Base-by-base conservation (phyloP, 2,888 invertebrate genomes). In the Apotomis betuletana region DNA sequence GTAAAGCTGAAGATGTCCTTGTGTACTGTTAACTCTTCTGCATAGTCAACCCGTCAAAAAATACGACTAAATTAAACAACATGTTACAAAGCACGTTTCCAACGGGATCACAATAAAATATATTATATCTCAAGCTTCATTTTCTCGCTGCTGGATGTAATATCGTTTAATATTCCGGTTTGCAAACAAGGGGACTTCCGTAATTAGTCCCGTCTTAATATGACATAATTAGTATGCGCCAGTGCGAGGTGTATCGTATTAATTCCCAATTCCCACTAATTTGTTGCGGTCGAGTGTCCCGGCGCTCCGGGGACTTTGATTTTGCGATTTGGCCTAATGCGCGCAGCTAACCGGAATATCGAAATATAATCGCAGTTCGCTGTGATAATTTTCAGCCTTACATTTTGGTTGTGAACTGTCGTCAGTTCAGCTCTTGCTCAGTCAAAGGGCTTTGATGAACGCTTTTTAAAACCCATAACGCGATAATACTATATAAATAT, bases 221-320 rank as follows among this genome's bases (percentile, higher is more conserved):
- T 68, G 72, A 58, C 62, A 68, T 72, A 67, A 72, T 72, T 68
- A 63, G 52, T 46, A 58, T 67, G 52, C 65, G 61, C 57, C 46
- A 51, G 58, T 57, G 59, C 60, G 67, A 65, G 70, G 72, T 58
- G 61, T 71, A 49, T 72, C 67, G 58, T 58, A 68, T 72, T 74
- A 73, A 74, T 68, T 70, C 55, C 68, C 74, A 65, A 73, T 74
- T 65, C 38, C 58, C 60, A 68, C 64, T 68, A 68, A 70, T 74
- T 69, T 67, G 59, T 60, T 74, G 73, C 61, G 74, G 70, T 64
- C 63, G 55, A 67, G 67, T 60, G 60, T 55, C 55, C 44, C 55
- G 15, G 44, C 55, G 41, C 36, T 62, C 54, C 51, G 6, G 63
- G 63, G 44, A 46, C 64, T 64, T 64, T 64, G 55, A 64, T 64